These are phyloP conservation scores for Battus philenor DNA, from an alignment of 1,140 invertebrate genomes.

Conservation along the genomic window DNA sequence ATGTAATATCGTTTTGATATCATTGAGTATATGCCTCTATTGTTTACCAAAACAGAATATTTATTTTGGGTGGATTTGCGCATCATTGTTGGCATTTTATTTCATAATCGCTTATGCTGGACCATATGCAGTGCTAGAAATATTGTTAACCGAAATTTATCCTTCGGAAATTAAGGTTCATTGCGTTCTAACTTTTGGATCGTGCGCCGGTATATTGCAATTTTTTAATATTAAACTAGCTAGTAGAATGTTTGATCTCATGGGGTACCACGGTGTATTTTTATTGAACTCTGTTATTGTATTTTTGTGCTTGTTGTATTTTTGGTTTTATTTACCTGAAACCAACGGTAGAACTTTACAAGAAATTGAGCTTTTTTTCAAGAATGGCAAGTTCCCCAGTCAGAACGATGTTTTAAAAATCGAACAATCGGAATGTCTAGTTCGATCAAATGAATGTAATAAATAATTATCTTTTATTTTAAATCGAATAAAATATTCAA, in stretches of 20 bases:
- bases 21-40: conserved; percentile 20
- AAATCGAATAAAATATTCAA: too few relatives aligned
- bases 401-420: too few relatives aligned
- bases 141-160: conserved; percentile 19
- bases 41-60: conserved; percentile 5
- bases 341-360: conserved; percentile 25
- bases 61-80: conserved; percentile 16
- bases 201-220: conserved; percentile 16
- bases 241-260: conserved; percentile 14
- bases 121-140: conserved; percentile 22
- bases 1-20: conserved; percentile 11
- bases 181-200: conserved; percentile 14
- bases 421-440: too few relatives aligned
- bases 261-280: conserved; percentile 26
- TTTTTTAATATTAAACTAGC: conserved; percentile 23
- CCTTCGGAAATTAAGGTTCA: conserved; percentile 21
- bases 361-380: conserved; percentile 27
- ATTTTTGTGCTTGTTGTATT: conserved; percentile 19
- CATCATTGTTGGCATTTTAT: conserved; percentile 21
- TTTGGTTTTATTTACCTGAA: conserved; percentile 24
- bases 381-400: conserved; percentile 10
- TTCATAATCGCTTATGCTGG: conserved; percentile 17
- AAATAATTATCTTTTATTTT: too few relatives aligned
- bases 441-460: too few relatives aligned
- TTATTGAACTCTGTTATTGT: conserved; percentile 17